Percentiles rank a stretch among this genome's conserved stretches.
phyloP scores from a whole-genome alignment of 2,113 vertebrate genomes.

The Mus spicilegus region DNA sequence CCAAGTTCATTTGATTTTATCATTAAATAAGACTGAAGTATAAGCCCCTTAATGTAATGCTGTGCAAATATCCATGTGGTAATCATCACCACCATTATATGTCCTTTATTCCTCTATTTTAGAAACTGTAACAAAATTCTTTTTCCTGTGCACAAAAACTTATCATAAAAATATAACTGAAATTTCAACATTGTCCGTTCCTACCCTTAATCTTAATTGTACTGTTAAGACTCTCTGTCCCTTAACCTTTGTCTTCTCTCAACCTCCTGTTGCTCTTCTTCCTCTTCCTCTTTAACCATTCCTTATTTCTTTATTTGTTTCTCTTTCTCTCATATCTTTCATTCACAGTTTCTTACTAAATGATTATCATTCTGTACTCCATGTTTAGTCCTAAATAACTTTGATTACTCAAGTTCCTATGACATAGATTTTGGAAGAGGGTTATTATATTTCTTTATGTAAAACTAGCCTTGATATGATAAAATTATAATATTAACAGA shows the following conservation, averaged over 20 bases:
- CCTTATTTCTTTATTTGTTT: neutral
- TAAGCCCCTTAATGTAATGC: too few species aligned
- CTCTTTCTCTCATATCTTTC: neutral
- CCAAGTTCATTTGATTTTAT: neutral
- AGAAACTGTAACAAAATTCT: neutral
- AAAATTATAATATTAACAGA: neutral
- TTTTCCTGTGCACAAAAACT: neutral
- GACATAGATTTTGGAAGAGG: neutral
- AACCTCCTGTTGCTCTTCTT: neutral
- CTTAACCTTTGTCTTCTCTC: neutral
- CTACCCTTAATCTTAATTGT: neutral
- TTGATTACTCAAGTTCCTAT: neutral
- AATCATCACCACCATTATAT: too few species aligned
- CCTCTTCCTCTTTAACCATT: too few species aligned
- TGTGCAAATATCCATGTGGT: neutral
- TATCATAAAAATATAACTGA: neutral
- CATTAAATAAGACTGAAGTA: neutral
- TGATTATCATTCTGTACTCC: neutral
- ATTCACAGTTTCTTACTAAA: neutral
- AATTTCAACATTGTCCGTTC: accelerated
- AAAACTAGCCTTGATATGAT: neutral
- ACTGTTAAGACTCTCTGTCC: neutral
- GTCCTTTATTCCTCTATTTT: neutral
- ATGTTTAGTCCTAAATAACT: neutral
- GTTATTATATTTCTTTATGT: neutral